Conservation (phyloP, 2,113 vertebrate species). For the Vireo altiloquus region DNA sequence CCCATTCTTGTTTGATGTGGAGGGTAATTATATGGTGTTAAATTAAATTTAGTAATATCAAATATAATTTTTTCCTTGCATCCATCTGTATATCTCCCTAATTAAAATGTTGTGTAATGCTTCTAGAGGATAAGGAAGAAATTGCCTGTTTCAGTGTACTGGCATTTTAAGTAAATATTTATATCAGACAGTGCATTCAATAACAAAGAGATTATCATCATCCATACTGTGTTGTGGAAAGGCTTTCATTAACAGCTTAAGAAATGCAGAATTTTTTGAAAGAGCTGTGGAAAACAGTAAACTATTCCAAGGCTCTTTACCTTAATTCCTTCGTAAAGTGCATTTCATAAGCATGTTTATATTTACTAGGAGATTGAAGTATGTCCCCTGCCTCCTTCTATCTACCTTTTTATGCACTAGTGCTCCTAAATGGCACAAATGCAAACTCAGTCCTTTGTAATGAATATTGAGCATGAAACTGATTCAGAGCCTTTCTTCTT, state of each 20-base stretch:
- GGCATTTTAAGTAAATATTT: background rate
- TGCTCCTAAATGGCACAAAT: background rate
- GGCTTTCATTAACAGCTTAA: background rate
- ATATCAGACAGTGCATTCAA: background rate
- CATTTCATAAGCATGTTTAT: background rate
- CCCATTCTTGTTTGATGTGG: conserved; percentile 30
- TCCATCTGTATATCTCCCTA: background rate
- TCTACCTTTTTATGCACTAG: background rate
- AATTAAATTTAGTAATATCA: conserved; percentile 48
- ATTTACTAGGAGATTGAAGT: background rate
- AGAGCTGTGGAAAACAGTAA: background rate
- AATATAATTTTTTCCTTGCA: background rate
- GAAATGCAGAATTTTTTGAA: background rate
- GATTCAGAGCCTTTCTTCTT: background rate
- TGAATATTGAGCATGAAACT: background rate
- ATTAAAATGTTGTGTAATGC: conserved; percentile 17
- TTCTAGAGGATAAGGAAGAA: background rate
- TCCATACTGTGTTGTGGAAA: background rate
- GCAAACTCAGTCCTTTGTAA: background rate
- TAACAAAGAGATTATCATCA: background rate
- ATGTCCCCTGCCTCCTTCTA: background rate
- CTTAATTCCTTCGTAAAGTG: background rate
- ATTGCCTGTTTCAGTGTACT: background rate
- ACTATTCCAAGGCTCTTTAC: background rate
- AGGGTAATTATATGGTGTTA: conserved; percentile 33